Conservation (phyloP, 2,888 invertebrate species). For the Limnephilus auricula region DNA sequence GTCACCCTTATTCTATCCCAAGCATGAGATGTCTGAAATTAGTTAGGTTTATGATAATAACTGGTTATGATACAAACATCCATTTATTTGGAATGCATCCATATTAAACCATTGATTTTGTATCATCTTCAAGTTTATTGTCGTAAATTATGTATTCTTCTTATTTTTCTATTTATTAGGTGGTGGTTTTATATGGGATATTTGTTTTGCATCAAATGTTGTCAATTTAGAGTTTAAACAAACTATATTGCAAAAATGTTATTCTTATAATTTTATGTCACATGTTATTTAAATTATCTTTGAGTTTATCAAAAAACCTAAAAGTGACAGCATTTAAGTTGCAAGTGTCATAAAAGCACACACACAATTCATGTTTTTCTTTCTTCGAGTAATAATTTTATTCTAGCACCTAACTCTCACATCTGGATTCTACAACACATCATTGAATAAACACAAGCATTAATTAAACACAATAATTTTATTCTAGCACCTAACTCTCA, state of each 20-base stretch:
- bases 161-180: constrained; percentile 21
- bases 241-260: background rate
- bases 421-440: background rate
- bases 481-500: constrained; percentile 35
- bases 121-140: background rate
- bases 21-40: constrained; percentile 69
- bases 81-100: background rate
- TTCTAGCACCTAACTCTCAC: constrained; percentile 37
- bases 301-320: background rate
- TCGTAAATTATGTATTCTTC: background rate
- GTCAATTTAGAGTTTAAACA: background rate
- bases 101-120: background rate
- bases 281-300: background rate
- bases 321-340: constrained; percentile 22
- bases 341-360: background rate
- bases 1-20: constrained; percentile 66
- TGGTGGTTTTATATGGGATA: constrained; percentile 23
- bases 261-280: background rate
- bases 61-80: constrained; percentile 15
- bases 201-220: constrained; percentile 6
- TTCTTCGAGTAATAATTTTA: background rate
- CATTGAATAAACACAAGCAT: too few species aligned
- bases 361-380: background rate
- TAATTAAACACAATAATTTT: too few species aligned
- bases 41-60: constrained; percentile 31